phyloP scores from a whole-genome alignment of 2,113 vertebrate genomes.

The Coryphaenoides rupestris region DNA sequence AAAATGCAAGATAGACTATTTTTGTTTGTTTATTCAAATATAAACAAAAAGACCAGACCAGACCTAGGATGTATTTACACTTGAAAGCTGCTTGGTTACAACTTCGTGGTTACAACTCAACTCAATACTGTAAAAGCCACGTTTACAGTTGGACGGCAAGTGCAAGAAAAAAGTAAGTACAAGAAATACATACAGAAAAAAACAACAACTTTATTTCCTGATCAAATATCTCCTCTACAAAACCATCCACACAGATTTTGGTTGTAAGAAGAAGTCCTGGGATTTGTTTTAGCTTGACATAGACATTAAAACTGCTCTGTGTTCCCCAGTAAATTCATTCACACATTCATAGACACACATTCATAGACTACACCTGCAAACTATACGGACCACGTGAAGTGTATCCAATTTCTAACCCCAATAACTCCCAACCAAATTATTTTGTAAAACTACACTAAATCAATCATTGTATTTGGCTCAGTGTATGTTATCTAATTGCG shows the following conservation, averaged over 20 bases:
- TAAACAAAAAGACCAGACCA: slow-evolving; percentile 18
- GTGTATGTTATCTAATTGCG: slow-evolving; percentile 72
- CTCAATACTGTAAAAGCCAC: too few relatives aligned
- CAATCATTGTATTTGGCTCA: slow-evolving; percentile 71
- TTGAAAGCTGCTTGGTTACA: too few relatives aligned
- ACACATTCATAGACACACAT: too few relatives aligned
- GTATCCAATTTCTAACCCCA: slow-evolving; percentile 24
- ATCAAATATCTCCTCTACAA: background rate
- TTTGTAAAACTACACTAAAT: slow-evolving; percentile 69
- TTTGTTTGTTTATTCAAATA: too few relatives aligned
- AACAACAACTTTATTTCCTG: background rate
- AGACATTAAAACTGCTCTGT: background rate
- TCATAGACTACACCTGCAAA: background rate
- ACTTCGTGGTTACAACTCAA: too few relatives aligned
- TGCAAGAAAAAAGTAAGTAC: too few relatives aligned
- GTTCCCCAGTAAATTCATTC: background rate
- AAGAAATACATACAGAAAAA: too few relatives aligned
- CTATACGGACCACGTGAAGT: slow-evolving; percentile 8
- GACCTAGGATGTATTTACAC: slow-evolving; percentile 26
- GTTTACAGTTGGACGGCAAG: too few relatives aligned
- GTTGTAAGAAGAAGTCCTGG: background rate
- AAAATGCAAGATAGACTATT: background rate
- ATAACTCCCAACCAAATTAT: slow-evolving; percentile 56
- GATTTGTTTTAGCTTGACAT: background rate
- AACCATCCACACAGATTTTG: background rate